Evolutionary conservation across 2,113 vertebrate genomes (phyloP).

Genomic region (Lathamus discolor): DNA sequence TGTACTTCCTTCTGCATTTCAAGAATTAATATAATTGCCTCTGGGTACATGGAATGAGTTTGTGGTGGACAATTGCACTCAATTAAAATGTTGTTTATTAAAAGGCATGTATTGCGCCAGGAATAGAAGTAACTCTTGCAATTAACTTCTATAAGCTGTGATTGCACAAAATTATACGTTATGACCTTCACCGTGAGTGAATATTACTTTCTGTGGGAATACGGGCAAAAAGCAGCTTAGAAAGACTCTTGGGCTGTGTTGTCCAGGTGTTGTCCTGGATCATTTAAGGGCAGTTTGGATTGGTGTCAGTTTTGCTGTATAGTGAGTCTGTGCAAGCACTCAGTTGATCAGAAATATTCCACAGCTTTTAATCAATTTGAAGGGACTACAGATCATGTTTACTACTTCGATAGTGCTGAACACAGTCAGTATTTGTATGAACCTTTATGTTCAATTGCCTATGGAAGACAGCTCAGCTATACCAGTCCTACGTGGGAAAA

Average conservation of each 20-base stretch:
- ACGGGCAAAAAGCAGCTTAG: neutral
- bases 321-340: neutral
- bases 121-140: neutral
- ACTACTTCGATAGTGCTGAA: neutral
- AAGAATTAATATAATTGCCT: neutral
- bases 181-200: neutral
- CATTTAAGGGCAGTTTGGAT: neutral
- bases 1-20: conserved; percentile 25
- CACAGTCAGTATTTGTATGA: neutral
- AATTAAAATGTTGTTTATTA: conserved; percentile 37
- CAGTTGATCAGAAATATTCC: neutral
- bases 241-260: neutral
- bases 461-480: neutral
- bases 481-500: accelerated
- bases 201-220: conserved; percentile 3
- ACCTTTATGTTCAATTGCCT: neutral
- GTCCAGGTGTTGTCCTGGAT: neutral
- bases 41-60: conserved; percentile 6
- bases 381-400: neutral
- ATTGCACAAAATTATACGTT: neutral
- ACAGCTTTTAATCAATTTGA: neutral
- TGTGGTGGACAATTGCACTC: conserved; percentile 4
- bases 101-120: neutral
- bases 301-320: neutral
- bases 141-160: conserved; percentile 32